Percentiles rank a stretch among this genome's conserved stretches.
These are phyloP conservation scores for Busseola fusca DNA, from an alignment of 2,888 invertebrate genomes.

Conservation along the genomic window DNA sequence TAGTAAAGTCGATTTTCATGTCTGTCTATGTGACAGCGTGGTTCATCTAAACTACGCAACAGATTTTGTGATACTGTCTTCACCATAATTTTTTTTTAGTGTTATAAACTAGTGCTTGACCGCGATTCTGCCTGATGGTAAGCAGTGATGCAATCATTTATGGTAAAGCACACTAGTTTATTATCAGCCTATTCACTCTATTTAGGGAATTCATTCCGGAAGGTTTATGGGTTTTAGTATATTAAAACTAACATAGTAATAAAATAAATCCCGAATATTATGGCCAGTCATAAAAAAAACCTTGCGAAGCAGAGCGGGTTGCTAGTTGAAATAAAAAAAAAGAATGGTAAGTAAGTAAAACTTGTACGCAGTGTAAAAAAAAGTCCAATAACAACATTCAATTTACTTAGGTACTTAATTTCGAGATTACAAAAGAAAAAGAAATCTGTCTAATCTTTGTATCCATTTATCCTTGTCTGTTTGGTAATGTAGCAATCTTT, in stretches of 20 bases:
- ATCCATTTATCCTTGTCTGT: conserved; percentile 53
- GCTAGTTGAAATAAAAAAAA: neutral
- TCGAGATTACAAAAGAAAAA: conserved; percentile 39
- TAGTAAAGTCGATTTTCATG: neutral
- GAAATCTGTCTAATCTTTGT: conserved; percentile 43
- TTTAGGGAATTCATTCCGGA: neutral
- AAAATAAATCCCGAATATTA: neutral
- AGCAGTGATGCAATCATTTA: too few relatives aligned
- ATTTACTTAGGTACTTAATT: conserved; percentile 45
- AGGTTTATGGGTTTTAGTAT: neutral
- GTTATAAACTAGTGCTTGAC: too few relatives aligned
- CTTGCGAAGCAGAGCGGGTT: neutral
- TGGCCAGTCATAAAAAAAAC: neutral
- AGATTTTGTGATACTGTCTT: neutral
- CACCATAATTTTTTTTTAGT: neutral
- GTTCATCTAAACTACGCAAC: neutral
- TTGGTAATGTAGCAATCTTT: conserved; percentile 48
- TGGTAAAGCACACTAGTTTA: too few relatives aligned
- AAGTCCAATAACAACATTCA: conserved; percentile 21
- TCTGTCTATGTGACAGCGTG: neutral
- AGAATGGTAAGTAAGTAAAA: neutral
- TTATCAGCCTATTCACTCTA: too few relatives aligned
- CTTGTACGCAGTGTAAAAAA: conserved; percentile 16
- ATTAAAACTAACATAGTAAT: neutral
- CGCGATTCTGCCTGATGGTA: too few relatives aligned